A percentile compares a stretch with the other conserved stretches of the same genome.
Evolutionary conservation across 2,113 vertebrate species (phyloP).

Genomic region (Campylomormyrus numenius): DNA sequence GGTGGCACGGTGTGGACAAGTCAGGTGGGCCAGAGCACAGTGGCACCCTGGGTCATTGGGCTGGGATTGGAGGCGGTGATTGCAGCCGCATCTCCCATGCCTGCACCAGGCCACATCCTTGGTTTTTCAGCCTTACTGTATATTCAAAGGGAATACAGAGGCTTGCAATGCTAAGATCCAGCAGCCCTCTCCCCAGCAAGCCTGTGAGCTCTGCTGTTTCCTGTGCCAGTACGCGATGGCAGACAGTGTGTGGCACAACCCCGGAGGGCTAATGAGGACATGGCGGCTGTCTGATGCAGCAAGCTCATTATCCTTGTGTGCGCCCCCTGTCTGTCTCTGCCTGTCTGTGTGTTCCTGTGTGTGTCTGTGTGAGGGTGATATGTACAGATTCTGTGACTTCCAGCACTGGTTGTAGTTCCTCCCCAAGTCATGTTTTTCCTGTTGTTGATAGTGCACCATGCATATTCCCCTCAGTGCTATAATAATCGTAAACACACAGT

Average conservation of each 20-base stretch:
- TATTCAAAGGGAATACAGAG: not conserved
- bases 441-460: not conserved
- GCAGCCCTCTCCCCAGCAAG: slow-evolving; percentile 51
- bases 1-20: not conserved
- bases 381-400: slow-evolving; percentile 27
- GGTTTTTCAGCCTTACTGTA: not conserved
- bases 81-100: not conserved
- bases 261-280: slow-evolving; percentile 4
- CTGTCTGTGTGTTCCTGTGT: not conserved
- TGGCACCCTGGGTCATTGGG: not conserved
- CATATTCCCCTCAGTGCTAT: slow-evolving; percentile 13
- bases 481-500: slow-evolving; percentile 25
- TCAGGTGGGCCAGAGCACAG: not conserved
- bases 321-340: not conserved
- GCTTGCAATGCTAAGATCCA: not conserved
- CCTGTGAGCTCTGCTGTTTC: slow-evolving; percentile 46
- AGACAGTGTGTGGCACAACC: slow-evolving; percentile 11
- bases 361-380: slow-evolving; percentile 23
- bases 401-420: not conserved
- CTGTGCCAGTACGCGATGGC: slow-evolving; percentile 45
- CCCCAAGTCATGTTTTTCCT: not conserved
- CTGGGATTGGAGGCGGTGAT: not conserved
- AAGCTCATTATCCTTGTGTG: slow-evolving; percentile 12
- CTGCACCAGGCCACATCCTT: not conserved
- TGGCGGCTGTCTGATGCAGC: slow-evolving; percentile 14